Evolutionary conservation across 2,797 vertebrate genomes (phyloP), one percentile per base, ranked within the genome.

Genomic region (Chlorospingus semifuscus): DNA sequence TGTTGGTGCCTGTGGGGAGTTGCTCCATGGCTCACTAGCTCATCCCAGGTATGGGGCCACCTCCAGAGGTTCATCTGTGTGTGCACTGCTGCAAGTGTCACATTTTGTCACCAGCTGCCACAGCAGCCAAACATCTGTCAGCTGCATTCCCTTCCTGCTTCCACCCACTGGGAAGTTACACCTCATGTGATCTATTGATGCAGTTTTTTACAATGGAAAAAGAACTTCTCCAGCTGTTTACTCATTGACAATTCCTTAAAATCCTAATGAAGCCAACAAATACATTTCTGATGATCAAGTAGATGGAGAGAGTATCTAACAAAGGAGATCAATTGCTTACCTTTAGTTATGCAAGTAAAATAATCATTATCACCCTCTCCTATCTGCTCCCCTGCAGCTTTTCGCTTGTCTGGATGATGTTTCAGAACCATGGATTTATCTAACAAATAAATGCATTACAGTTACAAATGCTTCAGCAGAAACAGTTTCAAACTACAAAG

Each of bases 371-470:
- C 98, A 34, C 99, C 99, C 97, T 99, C 99, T 78, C 98, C 98
- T 53, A 99, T 99, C 97, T 99, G 99, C 85, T 99, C 99, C 72
- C 99, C 99, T 18, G 99, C 98, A 89, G 99, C 99, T 99, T 99
- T 99, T 97, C 99, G 98, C 95, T 99, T 99, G 97, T 99, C 99
- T 9, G 99, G 99, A 68, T 99, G 99, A 97, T 99, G 99, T 97
- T 99, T 99, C 97, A 99, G 97, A 96, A 99, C 99, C 97, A 99
- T 99, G 8, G 98, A 98, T 98, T 99, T 99, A 97, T 99, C 99
- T 99, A 97, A 22, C 30, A 94, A 81, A 92, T 2, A 76, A 60
- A 96, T 42, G 20, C 50, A 56, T 37, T 50, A 92, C 5, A 23
- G 83, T 95, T 56, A 96, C 61, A 93, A 86, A 87, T 2, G 1